Conservation (phyloP, 2,113 vertebrate species). For the Brachirus orientalis region DNA sequence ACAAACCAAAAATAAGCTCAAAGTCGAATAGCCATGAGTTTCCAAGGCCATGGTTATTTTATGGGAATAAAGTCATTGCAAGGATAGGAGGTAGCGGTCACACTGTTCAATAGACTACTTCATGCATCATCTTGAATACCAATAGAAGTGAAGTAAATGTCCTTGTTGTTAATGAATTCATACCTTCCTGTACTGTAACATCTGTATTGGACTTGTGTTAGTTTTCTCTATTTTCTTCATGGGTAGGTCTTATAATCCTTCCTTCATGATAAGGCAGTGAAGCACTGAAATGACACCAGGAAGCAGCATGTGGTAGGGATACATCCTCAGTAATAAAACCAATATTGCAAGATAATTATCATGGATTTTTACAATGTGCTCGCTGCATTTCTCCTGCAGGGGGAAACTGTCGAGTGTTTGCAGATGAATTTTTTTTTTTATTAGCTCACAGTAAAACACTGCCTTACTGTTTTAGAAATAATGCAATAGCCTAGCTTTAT, state of each 20-base stretch:
- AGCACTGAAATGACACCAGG: constrained; percentile 58
- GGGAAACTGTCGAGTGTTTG: constrained; percentile 69
- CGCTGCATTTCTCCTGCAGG: constrained; percentile 75
- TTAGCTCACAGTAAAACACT: constrained; percentile 76
- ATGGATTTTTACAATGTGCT: constrained; percentile 79
- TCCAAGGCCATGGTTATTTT: no score
- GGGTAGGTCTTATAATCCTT: constrained; percentile 10
- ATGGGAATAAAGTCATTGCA: no score
- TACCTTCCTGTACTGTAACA: neutral
- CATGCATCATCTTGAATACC: neutral
- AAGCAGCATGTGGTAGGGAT: constrained; percentile 67
- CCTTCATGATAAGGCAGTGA: constrained; percentile 33
- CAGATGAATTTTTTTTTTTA: constrained; percentile 80
- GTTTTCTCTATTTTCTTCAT: constrained; percentile 33
- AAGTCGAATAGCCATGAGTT: no score
- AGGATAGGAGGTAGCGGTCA: no score
- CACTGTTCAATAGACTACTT: no score
- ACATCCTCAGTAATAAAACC: constrained; percentile 78
- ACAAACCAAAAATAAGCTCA: no score
- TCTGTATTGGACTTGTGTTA: constrained; percentile 21
- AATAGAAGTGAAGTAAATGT: constrained; percentile 4
- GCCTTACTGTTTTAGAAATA: constrained; percentile 65
- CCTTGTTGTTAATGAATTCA: constrained; percentile 14
- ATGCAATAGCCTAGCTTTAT: constrained; percentile 73
- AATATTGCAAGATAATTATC: constrained; percentile 82